Percentiles rank a stretch among this genome's conserved stretches.
Evolutionary conservation across 2,797 vertebrate genomes (phyloP).

Genomic region (Hybognathus amarus): DNA sequence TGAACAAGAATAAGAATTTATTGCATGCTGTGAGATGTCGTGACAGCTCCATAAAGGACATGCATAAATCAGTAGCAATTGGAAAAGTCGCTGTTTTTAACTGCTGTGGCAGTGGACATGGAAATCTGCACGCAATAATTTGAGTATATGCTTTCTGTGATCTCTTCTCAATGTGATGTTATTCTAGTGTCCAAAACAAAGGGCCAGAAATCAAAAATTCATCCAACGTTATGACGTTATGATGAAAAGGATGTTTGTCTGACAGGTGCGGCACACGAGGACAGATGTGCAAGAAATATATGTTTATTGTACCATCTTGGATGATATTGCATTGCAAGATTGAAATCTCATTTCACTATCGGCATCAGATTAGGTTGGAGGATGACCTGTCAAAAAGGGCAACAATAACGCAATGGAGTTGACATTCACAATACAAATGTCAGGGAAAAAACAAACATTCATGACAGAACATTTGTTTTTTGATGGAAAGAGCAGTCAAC

Average conservation of each 20-base stretch:
- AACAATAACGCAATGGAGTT: conserved; percentile 20
- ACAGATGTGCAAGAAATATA: conserved; percentile 20
- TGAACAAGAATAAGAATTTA: conserved; percentile 54
- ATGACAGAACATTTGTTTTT: conserved; percentile 16
- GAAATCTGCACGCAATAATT: neutral
- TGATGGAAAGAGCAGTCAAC: neutral
- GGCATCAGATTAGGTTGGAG: conserved; percentile 12
- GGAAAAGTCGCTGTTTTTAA: conserved; percentile 3
- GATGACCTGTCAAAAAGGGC: conserved; percentile 24
- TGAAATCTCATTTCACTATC: conserved; percentile 24
- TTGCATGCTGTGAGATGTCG: conserved; percentile 35
- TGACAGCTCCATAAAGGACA: conserved; percentile 50
- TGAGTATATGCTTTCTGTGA: conserved; percentile 13
- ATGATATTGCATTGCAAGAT: conserved; percentile 29
- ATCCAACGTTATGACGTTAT: neutral
- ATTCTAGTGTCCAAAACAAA: conserved; percentile 15
- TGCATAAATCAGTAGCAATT: conserved; percentile 45
- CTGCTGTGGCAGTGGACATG: neutral
- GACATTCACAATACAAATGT: conserved; percentile 43
- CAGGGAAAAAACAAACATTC: conserved; percentile 10
- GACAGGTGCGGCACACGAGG: conserved; percentile 31
- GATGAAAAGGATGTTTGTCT: conserved; percentile 2
- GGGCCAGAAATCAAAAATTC: neutral
- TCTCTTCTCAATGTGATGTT: conserved; percentile 4
- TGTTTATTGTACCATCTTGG: neutral